Evolutionary conservation across 2,113 vertebrate species (phyloP).

Genomic region (Semnornis frantzii): DNA sequence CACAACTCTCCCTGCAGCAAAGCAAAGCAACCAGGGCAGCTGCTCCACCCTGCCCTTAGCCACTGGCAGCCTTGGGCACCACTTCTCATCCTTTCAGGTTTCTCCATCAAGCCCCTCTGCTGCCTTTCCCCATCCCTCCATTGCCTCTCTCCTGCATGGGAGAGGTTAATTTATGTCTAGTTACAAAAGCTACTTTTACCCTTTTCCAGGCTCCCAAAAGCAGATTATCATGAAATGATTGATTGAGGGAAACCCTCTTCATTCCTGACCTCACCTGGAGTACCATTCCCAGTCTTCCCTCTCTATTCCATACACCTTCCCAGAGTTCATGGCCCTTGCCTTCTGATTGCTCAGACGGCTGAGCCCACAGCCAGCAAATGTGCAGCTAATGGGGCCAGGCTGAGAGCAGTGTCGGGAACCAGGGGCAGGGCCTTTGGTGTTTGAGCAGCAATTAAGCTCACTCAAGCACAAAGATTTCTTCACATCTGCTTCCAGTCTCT

Average conservation of each 20-base stretch:
- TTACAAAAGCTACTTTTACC: neutral
- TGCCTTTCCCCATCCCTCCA: neutral
- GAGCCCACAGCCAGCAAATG: slow-evolving; percentile 33
- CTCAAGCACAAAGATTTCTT: slow-evolving; percentile 19
- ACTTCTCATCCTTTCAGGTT: neutral
- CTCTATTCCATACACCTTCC: neutral
- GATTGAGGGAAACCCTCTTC: neutral
- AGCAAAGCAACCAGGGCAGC: neutral
- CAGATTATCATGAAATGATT: neutral
- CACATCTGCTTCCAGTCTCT: neutral
- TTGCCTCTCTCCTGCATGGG: neutral
- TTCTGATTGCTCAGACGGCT: slow-evolving; percentile 7
- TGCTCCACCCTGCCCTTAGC: neutral
- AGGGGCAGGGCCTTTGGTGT: neutral
- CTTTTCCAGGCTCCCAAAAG: neutral
- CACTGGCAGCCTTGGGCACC: neutral
- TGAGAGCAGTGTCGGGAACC: slow-evolving; percentile 36
- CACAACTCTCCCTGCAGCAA: neutral
- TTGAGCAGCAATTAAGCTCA: slow-evolving; percentile 33
- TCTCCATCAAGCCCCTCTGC: neutral
- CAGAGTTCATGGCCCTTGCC: neutral
- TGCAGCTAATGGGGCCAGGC: slow-evolving; percentile 27
- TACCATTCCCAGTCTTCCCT: neutral
- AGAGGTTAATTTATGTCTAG: neutral
- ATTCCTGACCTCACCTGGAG: neutral